These are phyloP conservation scores for Varanus salvator DNA, from an alignment of 2,113 vertebrate genomes.

Conservation along the genomic window DNA sequence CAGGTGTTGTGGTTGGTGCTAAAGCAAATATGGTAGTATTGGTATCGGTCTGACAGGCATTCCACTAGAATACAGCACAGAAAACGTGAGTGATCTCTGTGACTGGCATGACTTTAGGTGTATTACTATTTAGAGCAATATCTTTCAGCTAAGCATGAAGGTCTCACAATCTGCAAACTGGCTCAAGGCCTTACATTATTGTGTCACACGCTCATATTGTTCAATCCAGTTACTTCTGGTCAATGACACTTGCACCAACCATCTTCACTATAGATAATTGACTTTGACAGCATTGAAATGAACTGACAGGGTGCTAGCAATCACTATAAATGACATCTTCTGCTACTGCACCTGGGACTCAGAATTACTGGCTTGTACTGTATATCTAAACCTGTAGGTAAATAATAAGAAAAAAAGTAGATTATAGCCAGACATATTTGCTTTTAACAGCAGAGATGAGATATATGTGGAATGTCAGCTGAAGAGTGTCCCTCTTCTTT, in stretches of 20 bases:
- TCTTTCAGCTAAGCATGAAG: constrained; percentile 38
- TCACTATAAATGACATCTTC: constrained; percentile 45
- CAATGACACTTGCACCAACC: constrained; percentile 46
- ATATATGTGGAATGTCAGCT: background rate
- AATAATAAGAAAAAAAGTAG: background rate
- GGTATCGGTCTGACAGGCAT: background rate
- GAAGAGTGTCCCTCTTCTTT: background rate
- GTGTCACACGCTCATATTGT: constrained; percentile 44
- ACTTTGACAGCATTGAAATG: constrained; percentile 64
- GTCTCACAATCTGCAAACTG: constrained; percentile 40
- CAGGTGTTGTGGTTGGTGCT: background rate
- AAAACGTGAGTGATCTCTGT: constrained; percentile 23
- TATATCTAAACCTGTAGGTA: constrained; percentile 16
- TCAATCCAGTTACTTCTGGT: constrained; percentile 55
- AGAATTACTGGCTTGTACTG: constrained; percentile 2
- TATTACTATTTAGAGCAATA: constrained; percentile 40
- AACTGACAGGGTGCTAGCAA: constrained; percentile 50
- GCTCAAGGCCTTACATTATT: constrained; percentile 40
- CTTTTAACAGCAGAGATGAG: background rate
- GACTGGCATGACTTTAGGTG: constrained; percentile 11
- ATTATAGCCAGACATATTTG: background rate
- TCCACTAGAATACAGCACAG: background rate
- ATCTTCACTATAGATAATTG: constrained; percentile 57
- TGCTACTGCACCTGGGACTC: constrained; percentile 41
- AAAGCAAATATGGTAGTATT: background rate